phyloP scores from a whole-genome alignment of 2,113 vertebrate species.

The Morone saxatilis region DNA sequence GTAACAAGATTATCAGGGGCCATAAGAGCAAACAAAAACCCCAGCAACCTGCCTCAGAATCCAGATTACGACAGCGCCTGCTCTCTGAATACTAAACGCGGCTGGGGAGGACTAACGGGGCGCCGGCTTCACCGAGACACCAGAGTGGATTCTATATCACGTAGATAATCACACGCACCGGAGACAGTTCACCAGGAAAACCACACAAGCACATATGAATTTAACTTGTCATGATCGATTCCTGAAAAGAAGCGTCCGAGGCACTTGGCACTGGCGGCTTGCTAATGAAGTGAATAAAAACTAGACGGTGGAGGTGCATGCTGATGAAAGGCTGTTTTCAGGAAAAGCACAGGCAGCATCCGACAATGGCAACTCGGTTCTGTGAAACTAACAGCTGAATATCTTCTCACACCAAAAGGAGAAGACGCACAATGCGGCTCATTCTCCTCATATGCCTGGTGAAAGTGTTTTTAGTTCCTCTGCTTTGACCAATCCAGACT shows the following conservation, averaged over 20 bases:
- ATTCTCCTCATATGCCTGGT: conserved; percentile 2
- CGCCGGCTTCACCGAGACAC: conserved; percentile 58
- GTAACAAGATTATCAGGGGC: conserved; percentile 82
- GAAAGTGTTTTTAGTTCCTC: background rate
- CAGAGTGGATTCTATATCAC: conserved; percentile 56
- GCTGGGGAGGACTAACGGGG: conserved; percentile 69
- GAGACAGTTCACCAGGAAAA: conserved; percentile 52
- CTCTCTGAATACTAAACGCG: conserved; percentile 77
- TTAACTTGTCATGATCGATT: conserved; percentile 75
- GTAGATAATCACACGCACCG: conserved; percentile 44
- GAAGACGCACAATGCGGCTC: background rate
- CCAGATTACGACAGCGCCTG: conserved; percentile 71
- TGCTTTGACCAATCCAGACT: conserved; percentile 8
- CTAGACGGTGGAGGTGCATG: conserved; percentile 66
- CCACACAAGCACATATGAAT: conserved; percentile 60
- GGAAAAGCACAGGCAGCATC: conserved; percentile 44
- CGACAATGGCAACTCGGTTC: conserved; percentile 52
- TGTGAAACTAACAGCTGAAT: conserved; percentile 54
- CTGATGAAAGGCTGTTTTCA: conserved; percentile 69
- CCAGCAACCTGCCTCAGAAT: conserved; percentile 73
- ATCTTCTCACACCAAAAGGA: conserved; percentile 40
- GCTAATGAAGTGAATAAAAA: conserved; percentile 79
- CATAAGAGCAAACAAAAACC: conserved; percentile 80
- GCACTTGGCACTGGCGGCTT: conserved; percentile 61
- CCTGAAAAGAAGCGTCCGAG: conserved; percentile 58